These are phyloP conservation scores for Thamnophis elegans DNA, from an alignment of 2,797 vertebrate species.

Conservation along the genomic window DNA sequence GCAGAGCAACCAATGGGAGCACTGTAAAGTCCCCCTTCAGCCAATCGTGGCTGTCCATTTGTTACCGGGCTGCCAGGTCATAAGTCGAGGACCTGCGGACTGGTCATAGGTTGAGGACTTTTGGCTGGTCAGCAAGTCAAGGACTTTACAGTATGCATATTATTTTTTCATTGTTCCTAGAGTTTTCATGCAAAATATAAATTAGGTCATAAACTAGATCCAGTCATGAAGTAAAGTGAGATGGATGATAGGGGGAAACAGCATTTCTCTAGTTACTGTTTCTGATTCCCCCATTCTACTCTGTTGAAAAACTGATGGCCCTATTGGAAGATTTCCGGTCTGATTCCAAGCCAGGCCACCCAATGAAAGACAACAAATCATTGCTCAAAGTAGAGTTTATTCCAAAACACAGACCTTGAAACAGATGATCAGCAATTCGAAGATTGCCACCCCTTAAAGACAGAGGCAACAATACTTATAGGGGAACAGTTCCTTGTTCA, in stretches of 20 bases:
- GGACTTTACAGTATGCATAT: not conserved
- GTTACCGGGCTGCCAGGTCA: too few relatives aligned
- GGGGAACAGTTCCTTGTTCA: not conserved
- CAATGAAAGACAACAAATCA: not conserved
- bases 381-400: not conserved
- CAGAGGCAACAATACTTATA: not conserved
- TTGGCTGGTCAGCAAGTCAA: too few relatives aligned
- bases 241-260: not conserved
- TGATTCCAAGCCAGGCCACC: not conserved
- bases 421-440: not conserved
- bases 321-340: not conserved
- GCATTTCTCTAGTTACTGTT: not conserved
- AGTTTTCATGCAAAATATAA: not conserved
- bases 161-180: not conserved
- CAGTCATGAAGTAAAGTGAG: not conserved
- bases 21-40: too few relatives aligned
- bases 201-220: not conserved
- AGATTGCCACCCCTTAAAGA: not conserved
- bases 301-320: not conserved
- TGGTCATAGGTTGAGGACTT: too few relatives aligned
- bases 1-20: too few relatives aligned
- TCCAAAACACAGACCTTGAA: not conserved
- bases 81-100: too few relatives aligned
- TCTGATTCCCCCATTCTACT: not conserved
- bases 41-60: too few relatives aligned